Evolutionary conservation across 2,113 vertebrate genomes (phyloP).

Genomic region (Sterrhoptilus dennistouni): DNA sequence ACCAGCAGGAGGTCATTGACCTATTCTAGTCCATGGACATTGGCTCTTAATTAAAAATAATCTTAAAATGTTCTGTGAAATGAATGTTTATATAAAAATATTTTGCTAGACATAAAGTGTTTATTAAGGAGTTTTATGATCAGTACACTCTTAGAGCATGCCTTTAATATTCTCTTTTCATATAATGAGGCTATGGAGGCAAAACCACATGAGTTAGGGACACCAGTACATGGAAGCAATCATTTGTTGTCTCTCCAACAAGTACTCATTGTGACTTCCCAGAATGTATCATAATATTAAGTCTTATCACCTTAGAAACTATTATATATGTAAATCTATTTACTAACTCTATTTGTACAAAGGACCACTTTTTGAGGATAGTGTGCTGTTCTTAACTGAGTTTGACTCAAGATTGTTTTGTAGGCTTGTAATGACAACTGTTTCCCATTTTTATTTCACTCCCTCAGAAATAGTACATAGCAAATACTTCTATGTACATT

Average conservation of each 20-base stretch:
- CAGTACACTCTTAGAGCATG: neutral
- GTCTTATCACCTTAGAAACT: neutral
- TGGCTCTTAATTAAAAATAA: neutral
- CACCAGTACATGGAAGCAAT: neutral
- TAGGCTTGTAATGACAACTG: neutral
- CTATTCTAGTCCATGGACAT: neutral
- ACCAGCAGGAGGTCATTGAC: neutral
- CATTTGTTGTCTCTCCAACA: neutral
- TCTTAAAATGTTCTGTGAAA: conserved; percentile 5
- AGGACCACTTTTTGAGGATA: neutral
- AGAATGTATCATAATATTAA: neutral
- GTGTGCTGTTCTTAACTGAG: neutral
- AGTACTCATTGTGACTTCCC: neutral
- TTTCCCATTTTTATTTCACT: neutral
- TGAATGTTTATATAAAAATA: neutral
- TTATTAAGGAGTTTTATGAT: neutral
- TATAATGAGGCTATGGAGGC: neutral
- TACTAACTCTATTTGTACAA: neutral
- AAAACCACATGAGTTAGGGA: neutral
- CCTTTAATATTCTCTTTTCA: neutral
- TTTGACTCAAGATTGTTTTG: neutral
- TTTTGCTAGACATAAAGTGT: conserved; percentile 6
- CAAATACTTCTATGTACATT: neutral
- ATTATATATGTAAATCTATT: neutral
- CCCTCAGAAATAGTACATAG: neutral